A percentile compares a stretch with the other conserved stretches of the same genome.
Conservation (phyloP, 2,113 vertebrate genomes). For the Jacana jacana region DNA sequence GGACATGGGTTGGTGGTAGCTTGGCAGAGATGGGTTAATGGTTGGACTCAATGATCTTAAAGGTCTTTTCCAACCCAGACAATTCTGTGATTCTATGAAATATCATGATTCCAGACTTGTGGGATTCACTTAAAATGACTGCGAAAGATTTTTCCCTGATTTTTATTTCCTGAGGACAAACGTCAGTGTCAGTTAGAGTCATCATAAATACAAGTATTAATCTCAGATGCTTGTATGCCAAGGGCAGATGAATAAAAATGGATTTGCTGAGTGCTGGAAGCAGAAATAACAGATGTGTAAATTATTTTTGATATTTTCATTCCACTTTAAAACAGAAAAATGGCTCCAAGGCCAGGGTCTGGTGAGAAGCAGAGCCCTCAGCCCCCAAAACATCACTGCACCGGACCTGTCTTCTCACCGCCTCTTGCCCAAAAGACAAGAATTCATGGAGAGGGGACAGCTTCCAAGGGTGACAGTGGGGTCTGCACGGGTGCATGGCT, state of each 20-base stretch:
- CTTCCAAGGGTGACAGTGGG: background rate
- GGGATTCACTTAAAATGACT: background rate
- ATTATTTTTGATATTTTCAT: background rate
- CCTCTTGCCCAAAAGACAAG: rapidly evolving
- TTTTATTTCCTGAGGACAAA: background rate
- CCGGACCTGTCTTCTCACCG: background rate
- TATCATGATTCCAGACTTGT: background rate
- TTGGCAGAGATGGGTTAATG: background rate
- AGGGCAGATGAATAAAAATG: background rate
- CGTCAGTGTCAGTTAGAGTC: background rate
- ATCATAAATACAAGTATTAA: background rate
- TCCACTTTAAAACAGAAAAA: background rate
- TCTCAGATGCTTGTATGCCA: background rate
- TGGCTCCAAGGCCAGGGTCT: background rate
- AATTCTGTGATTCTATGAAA: background rate
- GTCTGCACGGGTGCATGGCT: rapidly evolving
- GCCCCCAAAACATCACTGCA: rapidly evolving
- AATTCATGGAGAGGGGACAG: background rate
- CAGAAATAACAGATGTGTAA: background rate
- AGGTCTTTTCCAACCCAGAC: background rate
- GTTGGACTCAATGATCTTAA: background rate
- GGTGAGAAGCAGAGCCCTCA: background rate
- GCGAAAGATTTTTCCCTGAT: background rate
- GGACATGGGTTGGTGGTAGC: background rate
- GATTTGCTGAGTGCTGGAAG: background rate